These are phyloP conservation scores for Odontophorus gujanensis DNA, from an alignment of 2,113 vertebrate species.

Conservation along the genomic window DNA sequence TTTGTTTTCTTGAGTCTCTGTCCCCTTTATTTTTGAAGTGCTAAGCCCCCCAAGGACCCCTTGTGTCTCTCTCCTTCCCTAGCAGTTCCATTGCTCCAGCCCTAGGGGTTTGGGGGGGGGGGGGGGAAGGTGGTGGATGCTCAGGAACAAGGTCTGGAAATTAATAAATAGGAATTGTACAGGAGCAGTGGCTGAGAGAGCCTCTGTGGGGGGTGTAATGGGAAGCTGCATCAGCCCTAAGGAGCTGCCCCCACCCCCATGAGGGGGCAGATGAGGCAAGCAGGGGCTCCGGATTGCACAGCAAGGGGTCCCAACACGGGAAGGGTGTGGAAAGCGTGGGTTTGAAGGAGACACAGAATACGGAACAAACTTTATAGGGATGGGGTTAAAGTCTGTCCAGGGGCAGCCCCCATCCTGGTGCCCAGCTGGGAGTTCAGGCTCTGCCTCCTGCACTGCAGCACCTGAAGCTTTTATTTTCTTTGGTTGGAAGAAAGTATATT, in stretches of 20 bases:
- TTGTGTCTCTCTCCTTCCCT: accelerated
- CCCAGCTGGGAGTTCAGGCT: neutral
- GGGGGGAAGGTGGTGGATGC: neutral
- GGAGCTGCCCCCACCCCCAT: neutral
- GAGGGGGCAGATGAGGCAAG: neutral
- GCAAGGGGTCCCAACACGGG: neutral
- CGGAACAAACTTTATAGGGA: too few relatives aligned
- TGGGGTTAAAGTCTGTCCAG: too few relatives aligned
- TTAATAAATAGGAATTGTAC: constrained; percentile 60
- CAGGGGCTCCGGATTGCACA: neutral
- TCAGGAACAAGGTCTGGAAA: constrained; percentile 25
- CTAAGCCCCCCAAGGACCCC: neutral
- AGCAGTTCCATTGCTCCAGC: neutral
- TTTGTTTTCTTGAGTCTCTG: neutral
- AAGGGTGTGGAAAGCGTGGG: neutral
- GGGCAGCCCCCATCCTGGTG: neutral
- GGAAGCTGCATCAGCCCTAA: accelerated
- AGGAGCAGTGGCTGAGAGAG: neutral
- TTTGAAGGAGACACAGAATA: neutral
- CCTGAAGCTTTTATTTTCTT: neutral
- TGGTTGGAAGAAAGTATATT: neutral
- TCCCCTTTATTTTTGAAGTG: neutral
- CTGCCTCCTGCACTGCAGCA: neutral
- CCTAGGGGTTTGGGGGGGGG: neutral
- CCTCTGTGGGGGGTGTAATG: neutral